Evolutionary conservation across 2,113 vertebrate genomes (phyloP).

Genomic region (Empidonax alnorum): DNA sequence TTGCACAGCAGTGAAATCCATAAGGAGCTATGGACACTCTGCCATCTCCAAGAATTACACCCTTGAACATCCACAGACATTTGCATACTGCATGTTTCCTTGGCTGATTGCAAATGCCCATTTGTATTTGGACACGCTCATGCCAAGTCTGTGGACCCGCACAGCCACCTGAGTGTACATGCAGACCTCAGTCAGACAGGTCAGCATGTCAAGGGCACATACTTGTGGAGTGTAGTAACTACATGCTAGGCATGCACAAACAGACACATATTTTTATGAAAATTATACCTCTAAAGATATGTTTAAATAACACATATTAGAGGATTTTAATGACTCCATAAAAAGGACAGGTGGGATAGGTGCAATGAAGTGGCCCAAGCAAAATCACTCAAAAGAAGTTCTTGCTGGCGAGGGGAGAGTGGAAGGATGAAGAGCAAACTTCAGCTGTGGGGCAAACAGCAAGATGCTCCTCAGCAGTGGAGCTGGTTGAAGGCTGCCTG

Average conservation of each 20-base stretch:
- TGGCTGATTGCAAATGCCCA: accelerated
- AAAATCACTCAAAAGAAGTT: background rate
- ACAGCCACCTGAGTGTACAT: accelerated
- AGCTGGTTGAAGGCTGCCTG: accelerated
- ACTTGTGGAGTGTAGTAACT: accelerated
- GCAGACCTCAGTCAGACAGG: background rate
- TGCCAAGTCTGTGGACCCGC: background rate
- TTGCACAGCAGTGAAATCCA: background rate
- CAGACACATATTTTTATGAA: background rate
- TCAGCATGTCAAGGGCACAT: background rate
- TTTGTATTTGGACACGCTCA: background rate
- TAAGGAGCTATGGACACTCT: background rate
- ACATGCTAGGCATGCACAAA: background rate
- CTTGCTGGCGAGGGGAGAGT: background rate
- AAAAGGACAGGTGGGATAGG: background rate
- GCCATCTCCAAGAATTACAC: background rate
- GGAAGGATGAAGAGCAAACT: background rate
- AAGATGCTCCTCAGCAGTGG: accelerated
- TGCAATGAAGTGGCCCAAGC: background rate
- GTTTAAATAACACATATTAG: background rate
- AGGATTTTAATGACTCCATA: background rate
- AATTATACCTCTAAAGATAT: background rate
- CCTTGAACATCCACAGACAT: background rate
- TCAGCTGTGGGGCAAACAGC: background rate
- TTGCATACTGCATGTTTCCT: background rate